phyloP scores from a whole-genome alignment of 2,888 invertebrate species.

The Drosophila pseudotalamancana region DNA sequence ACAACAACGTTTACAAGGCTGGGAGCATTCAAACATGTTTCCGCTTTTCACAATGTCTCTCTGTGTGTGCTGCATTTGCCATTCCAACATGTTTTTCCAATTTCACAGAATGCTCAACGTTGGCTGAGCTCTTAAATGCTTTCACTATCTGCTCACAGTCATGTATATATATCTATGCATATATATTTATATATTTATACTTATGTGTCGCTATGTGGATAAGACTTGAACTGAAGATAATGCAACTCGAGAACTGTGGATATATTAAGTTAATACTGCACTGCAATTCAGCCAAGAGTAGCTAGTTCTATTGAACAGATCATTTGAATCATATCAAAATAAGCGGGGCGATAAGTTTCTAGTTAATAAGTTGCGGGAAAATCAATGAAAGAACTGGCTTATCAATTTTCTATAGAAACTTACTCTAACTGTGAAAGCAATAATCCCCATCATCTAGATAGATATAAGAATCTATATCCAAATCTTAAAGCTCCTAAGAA shows the following conservation, averaged over 20 bases:
- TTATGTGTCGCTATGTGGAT: not conserved
- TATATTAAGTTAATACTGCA: not conserved
- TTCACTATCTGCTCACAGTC: slow-evolving; percentile 24
- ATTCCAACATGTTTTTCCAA: slow-evolving; percentile 69
- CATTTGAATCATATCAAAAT: no score
- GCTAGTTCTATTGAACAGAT: no score
- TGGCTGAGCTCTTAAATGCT: slow-evolving; percentile 39
- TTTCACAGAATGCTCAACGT: slow-evolving; percentile 32
- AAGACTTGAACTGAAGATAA: slow-evolving; percentile 1
- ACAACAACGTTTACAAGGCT: not conserved
- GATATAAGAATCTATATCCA: no score
- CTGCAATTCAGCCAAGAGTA: no score
- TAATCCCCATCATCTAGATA: no score
- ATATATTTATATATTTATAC: not conserved
- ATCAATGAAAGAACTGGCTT: no score
- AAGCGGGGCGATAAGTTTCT: no score
- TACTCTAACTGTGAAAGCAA: no score
- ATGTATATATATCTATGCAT: not conserved
- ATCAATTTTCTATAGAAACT: no score
- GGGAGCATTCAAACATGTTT: slow-evolving; percentile 61
- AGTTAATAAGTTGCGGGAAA: no score
- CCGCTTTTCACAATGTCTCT: slow-evolving; percentile 59
- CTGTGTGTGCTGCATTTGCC: slow-evolving; percentile 45
- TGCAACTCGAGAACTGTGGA: not conserved
- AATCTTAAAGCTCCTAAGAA: no score